These are phyloP conservation scores for Holothuria leucospilota DNA, from an alignment of 53 echinoderm and acorn worm genomes.

Conservation along the genomic window DNA sequence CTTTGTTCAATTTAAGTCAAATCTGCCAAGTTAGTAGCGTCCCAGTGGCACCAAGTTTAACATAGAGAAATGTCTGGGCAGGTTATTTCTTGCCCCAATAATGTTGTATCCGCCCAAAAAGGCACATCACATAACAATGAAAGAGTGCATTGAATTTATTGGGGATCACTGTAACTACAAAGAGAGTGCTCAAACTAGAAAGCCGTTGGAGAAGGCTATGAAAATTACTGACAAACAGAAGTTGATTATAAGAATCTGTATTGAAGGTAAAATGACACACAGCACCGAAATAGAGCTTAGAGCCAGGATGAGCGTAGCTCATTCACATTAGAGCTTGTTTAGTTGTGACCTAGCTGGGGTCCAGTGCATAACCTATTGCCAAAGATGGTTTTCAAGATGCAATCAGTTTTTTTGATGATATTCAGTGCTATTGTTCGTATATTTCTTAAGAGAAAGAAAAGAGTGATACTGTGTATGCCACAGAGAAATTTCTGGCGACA, in stretches of 20 bases:
- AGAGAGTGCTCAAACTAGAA: slow-evolving; percentile 41
- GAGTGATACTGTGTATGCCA: slow-evolving; percentile 48
- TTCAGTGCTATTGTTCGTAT: slow-evolving; percentile 37
- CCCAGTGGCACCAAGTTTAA: slow-evolving; percentile 15
- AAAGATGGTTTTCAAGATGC: slow-evolving; percentile 54
- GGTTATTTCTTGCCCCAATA: slow-evolving; percentile 45
- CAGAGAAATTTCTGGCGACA: slow-evolving; percentile 56
- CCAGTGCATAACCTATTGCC: slow-evolving; percentile 34
- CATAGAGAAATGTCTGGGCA: slow-evolving; percentile 40
- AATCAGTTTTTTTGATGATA: slow-evolving; percentile 52
- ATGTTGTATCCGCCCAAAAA: not conserved
- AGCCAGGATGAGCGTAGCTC: slow-evolving; percentile 38
- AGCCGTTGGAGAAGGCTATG: slow-evolving; percentile 54
- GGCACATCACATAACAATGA: not conserved
- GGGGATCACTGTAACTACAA: slow-evolving; percentile 53
- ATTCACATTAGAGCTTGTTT: slow-evolving; percentile 50
- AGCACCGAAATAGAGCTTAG: slow-evolving; percentile 51
- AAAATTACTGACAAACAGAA: slow-evolving; percentile 26
- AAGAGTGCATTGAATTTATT: slow-evolving; percentile 47
- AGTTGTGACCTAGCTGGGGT: slow-evolving; percentile 61
- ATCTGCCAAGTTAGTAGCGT: not conserved
- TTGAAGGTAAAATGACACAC: slow-evolving; percentile 55
- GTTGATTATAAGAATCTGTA: slow-evolving; percentile 29
- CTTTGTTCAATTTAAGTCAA: slow-evolving; percentile 10
- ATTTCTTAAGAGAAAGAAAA: slow-evolving; percentile 55